Base-by-base conservation (phyloP, 2,113 vertebrate genomes). In the Picathartes gymnocephalus region DNA sequence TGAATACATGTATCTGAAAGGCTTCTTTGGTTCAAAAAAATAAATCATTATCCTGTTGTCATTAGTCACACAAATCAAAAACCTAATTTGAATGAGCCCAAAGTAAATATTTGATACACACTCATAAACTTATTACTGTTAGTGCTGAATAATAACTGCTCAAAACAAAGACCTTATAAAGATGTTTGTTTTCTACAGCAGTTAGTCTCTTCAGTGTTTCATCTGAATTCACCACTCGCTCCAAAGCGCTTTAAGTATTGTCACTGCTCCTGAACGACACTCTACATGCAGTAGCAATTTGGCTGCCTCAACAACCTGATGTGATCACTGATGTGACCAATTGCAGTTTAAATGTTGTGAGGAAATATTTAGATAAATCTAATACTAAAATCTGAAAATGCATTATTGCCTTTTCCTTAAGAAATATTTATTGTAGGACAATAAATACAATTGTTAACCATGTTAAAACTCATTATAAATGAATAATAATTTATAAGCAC, bases 71-170 rank as follows among this genome's bases (percentile, higher is more conserved):
- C 42, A 92, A 74, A 96, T 88, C 93, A 88, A 92, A 95, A 86
- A 71, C 37, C 54, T 48, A 93, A 90, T 96, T 95, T 95, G 71
- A 96, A 91, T 85, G 81, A 92, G 80, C 93, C 91, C n/a, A 94
- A 95, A 96, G 94, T 84, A 96, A 92, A 88, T 80, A 93, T 96
- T 96, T 96, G 76, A 88, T 84, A 90, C 56, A 91, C 76, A 95
- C 19, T 17, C 68, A 74, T 92, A 92, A 95, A 96, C n/a, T 95
- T 96, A 92, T 95, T 96, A 92, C 44, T 68, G 37, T 85, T 93
- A 88, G 79, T 96, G 91, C 82, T 92, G 94, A 98, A 92, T 93
- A 92, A 93, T 90, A 95, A 91, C 51, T 94, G 81, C 88, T 87
- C 78, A 94, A 94, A 97, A 92, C 79, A 93, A 97, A 96, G 86